A percentile compares a stretch with the other conserved stretches of the same genome.
These are phyloP conservation scores for Drusus annulatus DNA, from an alignment of 1,140 invertebrate genomes.

Conservation along the genomic window DNA sequence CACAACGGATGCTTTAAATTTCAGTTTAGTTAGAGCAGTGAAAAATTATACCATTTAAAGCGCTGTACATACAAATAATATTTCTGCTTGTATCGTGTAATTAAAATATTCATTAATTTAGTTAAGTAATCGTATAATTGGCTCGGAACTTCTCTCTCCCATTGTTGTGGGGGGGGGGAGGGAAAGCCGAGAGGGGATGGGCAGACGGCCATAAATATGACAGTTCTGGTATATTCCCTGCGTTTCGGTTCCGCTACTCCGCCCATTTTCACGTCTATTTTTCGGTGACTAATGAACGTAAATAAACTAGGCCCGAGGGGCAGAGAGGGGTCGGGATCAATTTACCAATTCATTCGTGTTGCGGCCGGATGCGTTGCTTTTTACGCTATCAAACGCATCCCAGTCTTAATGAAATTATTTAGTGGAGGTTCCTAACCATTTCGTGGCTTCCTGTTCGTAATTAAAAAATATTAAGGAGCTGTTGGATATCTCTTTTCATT, in stretches of 20 bases:
- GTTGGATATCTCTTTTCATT: background rate
- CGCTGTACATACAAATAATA: too few relatives aligned
- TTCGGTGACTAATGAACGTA: conserved; percentile 55
- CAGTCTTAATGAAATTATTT: conserved; percentile 15
- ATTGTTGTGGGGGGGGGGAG: conserved; percentile 13
- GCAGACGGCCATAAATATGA: conserved; percentile 42
- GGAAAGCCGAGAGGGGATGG: conserved; percentile 2
- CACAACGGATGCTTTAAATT: too few relatives aligned
- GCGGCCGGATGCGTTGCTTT: conserved; percentile 24
- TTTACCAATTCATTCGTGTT: background rate
- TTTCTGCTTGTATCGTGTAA: conserved; percentile 17
- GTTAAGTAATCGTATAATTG: conserved; percentile 46
- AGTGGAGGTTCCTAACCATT: background rate
- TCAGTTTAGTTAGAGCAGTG: too few relatives aligned
- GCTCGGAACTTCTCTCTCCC: conserved; percentile 33
- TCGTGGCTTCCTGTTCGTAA: conserved; percentile 20
- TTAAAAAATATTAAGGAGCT: conserved; percentile 20
- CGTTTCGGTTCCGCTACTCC: conserved; percentile 41
- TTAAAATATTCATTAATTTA: conserved; percentile 41
- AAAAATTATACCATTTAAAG: too few relatives aligned
- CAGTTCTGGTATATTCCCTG: conserved; percentile 44
- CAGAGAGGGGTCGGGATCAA: conserved; percentile 14
- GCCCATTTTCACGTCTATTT: conserved; percentile 54
- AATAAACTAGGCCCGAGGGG: conserved; percentile 46
- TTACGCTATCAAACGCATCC: conserved; percentile 5